Conservation (phyloP, 2,797 vertebrate species). For the Acanthurus leucopareius region DNA sequence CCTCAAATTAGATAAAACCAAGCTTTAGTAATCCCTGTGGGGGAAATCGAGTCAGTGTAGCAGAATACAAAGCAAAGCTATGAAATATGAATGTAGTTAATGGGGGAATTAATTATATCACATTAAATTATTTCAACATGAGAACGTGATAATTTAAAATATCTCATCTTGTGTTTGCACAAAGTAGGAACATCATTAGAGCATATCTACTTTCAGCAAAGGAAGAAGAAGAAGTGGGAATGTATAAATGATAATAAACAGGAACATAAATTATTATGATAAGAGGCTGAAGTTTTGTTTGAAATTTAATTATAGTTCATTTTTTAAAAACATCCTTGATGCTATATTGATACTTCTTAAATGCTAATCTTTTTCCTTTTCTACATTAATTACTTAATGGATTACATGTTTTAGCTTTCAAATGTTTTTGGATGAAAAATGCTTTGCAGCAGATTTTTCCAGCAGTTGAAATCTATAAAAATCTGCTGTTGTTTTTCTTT, state of each 20-base stretch:
- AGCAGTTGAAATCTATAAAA: neutral
- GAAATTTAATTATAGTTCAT: neutral
- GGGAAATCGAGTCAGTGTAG: constrained; percentile 19
- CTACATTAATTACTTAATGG: neutral
- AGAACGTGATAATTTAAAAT: too few species aligned
- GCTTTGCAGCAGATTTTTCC: neutral
- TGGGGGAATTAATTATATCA: constrained; percentile 23
- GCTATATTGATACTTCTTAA: neutral
- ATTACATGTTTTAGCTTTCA: neutral
- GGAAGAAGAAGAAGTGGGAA: neutral
- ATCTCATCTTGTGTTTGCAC: neutral
- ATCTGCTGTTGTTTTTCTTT: neutral
- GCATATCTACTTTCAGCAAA: too few species aligned
- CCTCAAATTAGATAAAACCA: constrained; percentile 37
- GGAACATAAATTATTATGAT: neutral
- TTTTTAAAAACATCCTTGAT: neutral
- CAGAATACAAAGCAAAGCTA: constrained; percentile 36
- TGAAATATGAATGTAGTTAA: constrained; percentile 32
- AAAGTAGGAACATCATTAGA: neutral
- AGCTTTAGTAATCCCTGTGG: constrained; percentile 53
- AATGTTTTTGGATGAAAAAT: neutral
- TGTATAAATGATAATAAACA: neutral
- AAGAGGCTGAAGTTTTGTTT: neutral
- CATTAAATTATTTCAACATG: constrained; percentile 11
- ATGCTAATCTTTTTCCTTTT: neutral